phyloP scores from a whole-genome alignment of 2,113 vertebrate species.

The human (Homo sapiens) region GRCh38 chr9:8939001-8939500 shows the following conservation, averaged over 20 bases:
- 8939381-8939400: not conserved
- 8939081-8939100: conserved; percentile 43
- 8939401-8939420: conserved; percentile 10
- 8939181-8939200: not conserved
- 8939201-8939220: not conserved
- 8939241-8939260: conserved; percentile 35
- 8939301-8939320: conserved; percentile 1
- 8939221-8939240: not conserved
- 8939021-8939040: not conserved
- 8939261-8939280: not conserved
- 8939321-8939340: not conserved
- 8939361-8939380: not conserved
- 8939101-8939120: conserved; percentile 12
- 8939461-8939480: not conserved
- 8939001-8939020: not conserved
- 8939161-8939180: not conserved
- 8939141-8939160: not conserved
- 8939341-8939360: not conserved
- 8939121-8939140: conserved; percentile 40
- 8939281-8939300: conserved; percentile 9
- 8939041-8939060: conserved; percentile 32
- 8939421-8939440: not conserved
- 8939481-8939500: not conserved
- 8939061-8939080: conserved; percentile 49
- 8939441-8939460: not conserved